A percentile compares a stretch with the other conserved stretches of the same genome.
These are phyloP conservation scores for Cybosia mesomella DNA, from an alignment of 2,888 invertebrate species.

Conservation along the genomic window DNA sequence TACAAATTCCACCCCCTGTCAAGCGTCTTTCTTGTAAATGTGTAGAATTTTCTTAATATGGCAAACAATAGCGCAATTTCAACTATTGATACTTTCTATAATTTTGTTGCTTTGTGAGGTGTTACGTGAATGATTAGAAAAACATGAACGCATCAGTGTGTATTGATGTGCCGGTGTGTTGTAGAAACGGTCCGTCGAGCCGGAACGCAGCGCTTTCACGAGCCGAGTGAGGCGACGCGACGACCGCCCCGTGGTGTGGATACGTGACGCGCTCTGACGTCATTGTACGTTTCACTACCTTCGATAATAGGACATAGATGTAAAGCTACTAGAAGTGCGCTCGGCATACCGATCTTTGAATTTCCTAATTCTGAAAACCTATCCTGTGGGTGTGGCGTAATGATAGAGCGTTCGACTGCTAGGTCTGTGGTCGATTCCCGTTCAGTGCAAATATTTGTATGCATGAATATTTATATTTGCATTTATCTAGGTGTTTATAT, in stretches of 20 bases:
- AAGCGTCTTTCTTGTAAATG: neutral
- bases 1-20: neutral
- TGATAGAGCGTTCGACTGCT: no score
- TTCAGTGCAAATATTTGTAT: no score
- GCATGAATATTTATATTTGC: no score
- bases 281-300: conserved; percentile 73
- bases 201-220: conserved; percentile 81
- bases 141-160: conserved; percentile 44
- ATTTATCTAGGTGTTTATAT: no score
- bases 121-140: conserved; percentile 44
- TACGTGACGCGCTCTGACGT: conserved; percentile 70
- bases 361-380: neutral
- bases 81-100: conserved; percentile 38
- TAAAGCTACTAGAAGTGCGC: conserved; percentile 43
- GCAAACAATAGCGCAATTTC: neutral
- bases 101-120: conserved; percentile 26
- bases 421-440: neutral
- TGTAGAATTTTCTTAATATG: neutral
- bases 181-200: conserved; percentile 78
- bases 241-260: conserved; percentile 43
- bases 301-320: conserved; percentile 42
- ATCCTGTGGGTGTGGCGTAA: neutral
- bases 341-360: neutral
- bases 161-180: conserved; percentile 50
- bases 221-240: conserved; percentile 48